Conservation (phyloP, 1,140 invertebrate genomes). For the Trinorchestia longiramus region DNA sequence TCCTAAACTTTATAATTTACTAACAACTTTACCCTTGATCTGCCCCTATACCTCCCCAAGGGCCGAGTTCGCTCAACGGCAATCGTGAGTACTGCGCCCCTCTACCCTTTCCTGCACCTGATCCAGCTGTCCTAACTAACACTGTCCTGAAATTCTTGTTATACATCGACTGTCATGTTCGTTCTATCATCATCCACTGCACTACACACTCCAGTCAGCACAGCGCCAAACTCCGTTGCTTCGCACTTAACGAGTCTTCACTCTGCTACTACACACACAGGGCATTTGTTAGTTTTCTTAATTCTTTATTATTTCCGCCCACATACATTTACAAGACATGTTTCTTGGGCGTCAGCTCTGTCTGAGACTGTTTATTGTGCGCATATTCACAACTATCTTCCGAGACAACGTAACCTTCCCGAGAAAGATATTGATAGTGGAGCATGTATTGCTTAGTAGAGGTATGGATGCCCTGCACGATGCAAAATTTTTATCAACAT, state of each 20-base stretch:
- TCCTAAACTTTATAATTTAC: constrained; percentile 9
- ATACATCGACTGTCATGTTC: background rate
- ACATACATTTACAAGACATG: background rate
- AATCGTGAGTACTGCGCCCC: constrained; percentile 32
- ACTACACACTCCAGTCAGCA: background rate
- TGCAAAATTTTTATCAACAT: too few relatives aligned
- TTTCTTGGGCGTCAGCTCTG: background rate
- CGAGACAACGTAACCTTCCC: too few relatives aligned
- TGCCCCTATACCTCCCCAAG: constrained; percentile 1
- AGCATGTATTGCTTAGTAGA: too few relatives aligned
- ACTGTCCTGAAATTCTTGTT: background rate
- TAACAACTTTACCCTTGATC: constrained; percentile 40
- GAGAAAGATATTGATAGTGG: too few relatives aligned
- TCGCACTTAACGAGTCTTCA: background rate
- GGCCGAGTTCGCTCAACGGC: constrained; percentile 9
- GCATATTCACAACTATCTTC: too few relatives aligned
- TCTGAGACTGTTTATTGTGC: too few relatives aligned
- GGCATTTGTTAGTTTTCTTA: background rate
- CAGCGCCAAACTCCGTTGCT: background rate
- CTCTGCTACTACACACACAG: background rate
- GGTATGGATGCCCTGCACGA: too few relatives aligned
- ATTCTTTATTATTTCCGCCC: background rate
- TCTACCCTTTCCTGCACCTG: background rate
- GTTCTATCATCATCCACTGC: background rate
- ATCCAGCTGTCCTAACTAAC: background rate